phyloP scores from a whole-genome alignment of 2,797 vertebrate genomes.

The Ataeniobius toweri region DNA sequence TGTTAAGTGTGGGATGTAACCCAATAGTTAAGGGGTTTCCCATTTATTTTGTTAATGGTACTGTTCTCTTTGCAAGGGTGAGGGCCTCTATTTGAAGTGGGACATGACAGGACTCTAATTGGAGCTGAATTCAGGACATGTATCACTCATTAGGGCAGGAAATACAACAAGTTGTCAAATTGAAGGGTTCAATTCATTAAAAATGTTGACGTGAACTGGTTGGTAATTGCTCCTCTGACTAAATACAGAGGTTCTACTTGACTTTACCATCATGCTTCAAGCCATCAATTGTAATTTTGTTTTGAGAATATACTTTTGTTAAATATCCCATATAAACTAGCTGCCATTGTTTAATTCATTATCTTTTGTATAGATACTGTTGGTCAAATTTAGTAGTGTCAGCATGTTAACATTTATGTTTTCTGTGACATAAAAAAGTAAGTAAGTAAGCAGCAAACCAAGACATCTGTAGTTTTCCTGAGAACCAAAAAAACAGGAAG shows the following conservation, averaged over 20 bases:
- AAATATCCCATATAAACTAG: neutral
- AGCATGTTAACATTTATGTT: neutral
- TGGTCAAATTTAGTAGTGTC: neutral
- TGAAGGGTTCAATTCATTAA: conserved; percentile 13
- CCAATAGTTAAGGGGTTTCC: conserved; percentile 54
- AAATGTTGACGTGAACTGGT: neutral
- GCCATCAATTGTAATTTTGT: neutral
- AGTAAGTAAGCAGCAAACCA: neutral
- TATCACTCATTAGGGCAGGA: conserved; percentile 11
- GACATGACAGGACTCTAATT: conserved; percentile 57
- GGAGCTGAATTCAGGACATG: conserved; percentile 30
- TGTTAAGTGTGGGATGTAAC: conserved; percentile 66
- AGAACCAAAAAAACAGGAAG: neutral
- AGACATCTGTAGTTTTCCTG: neutral
- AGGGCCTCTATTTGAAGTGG: conserved; percentile 22
- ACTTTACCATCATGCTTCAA: neutral
- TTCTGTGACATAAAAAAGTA: neutral
- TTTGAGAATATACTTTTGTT: neutral
- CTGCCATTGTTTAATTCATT: neutral
- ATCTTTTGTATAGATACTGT: too few relatives aligned
- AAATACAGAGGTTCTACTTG: neutral
- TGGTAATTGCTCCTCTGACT: neutral
- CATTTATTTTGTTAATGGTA: conserved; percentile 65
- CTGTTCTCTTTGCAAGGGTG: conserved; percentile 41
- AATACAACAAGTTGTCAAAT: conserved; percentile 36